Conservation (phyloP, 2,888 invertebrate species). For the Apocheima hispidaria region DNA sequence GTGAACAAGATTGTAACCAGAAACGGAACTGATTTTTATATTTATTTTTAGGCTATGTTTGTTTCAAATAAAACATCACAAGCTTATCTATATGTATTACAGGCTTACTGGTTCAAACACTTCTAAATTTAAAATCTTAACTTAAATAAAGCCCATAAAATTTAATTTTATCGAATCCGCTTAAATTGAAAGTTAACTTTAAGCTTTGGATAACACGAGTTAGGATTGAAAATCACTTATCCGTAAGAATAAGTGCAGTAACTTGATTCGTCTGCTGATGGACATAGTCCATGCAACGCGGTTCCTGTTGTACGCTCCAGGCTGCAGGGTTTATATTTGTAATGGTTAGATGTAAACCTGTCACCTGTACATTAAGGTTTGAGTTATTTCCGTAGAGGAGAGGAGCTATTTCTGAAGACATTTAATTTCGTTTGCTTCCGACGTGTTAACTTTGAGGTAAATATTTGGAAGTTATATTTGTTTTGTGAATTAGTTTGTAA, state of each 20-base stretch:
- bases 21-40: slow-evolving; percentile 49
- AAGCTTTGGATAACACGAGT: not conserved
- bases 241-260: slow-evolving; percentile 25
- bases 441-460: slow-evolving; percentile 12
- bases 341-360: slow-evolving; percentile 33
- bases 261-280: slow-evolving; percentile 35
- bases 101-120: not conserved
- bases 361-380: slow-evolving; percentile 27
- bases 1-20: slow-evolving; percentile 51
- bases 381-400: slow-evolving; percentile 13
- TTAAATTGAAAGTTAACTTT: not conserved
- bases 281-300: slow-evolving; percentile 25
- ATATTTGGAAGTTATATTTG: slow-evolving; percentile 11
- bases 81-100: not conserved
- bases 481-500: not conserved
- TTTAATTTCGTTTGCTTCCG: slow-evolving; percentile 12
- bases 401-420: slow-evolving; percentile 4
- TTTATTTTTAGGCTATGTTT: slow-evolving; percentile 38
- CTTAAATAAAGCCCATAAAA: not conserved
- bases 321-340: slow-evolving; percentile 8
- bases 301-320: slow-evolving; percentile 27
- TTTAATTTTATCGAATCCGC: not conserved
- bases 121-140: not conserved
- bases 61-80: not conserved
- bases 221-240: slow-evolving; percentile 3